These are phyloP conservation scores for Erpetoichthys calabaricus DNA, from an alignment of 2,797 vertebrate genomes.

Conservation along the genomic window DNA sequence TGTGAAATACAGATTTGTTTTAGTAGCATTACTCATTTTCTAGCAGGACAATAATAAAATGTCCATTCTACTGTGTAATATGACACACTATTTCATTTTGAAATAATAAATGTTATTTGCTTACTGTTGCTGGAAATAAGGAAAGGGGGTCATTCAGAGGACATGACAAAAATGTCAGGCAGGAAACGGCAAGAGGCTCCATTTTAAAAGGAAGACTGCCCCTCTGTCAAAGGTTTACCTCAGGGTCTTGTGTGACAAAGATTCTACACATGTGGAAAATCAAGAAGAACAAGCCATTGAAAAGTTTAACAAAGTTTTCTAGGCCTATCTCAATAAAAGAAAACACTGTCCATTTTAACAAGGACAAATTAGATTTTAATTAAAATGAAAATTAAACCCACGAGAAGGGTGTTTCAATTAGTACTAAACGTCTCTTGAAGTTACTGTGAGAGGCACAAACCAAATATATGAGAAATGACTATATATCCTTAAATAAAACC, in stretches of 20 bases:
- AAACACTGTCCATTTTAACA: constrained; percentile 42
- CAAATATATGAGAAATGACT: too few relatives aligned
- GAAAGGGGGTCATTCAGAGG: constrained; percentile 36
- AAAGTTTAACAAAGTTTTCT: constrained; percentile 19
- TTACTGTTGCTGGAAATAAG: constrained; percentile 11
- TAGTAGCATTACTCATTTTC: too few relatives aligned
- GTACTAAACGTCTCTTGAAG: constrained; percentile 11
- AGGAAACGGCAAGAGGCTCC: constrained; percentile 38
- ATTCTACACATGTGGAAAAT: constrained; percentile 34
- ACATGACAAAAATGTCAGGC: constrained; percentile 34
- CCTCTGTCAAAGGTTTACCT: constrained; percentile 37
- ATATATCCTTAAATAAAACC: too few relatives aligned
- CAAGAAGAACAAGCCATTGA: constrained; percentile 2
- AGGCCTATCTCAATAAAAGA: constrained; percentile 41
- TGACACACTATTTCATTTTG: constrained; percentile 35
- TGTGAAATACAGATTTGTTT: too few relatives aligned
- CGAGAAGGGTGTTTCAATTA: constrained; percentile 33
- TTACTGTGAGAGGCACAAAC: too few relatives aligned
- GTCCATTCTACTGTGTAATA: constrained; percentile 8
- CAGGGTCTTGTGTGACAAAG: constrained; percentile 47
- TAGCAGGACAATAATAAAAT: too few relatives aligned
- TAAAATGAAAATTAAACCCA: constrained; percentile 48
- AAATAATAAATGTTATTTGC: background rate
- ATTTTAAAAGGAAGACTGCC: constrained; percentile 42
- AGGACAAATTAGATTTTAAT: constrained; percentile 49